Evolutionary conservation across 2,113 vertebrate genomes (phyloP), one percentile per base, ranked within the genome.

Genomic region (Picathartes gymnocephalus): DNA sequence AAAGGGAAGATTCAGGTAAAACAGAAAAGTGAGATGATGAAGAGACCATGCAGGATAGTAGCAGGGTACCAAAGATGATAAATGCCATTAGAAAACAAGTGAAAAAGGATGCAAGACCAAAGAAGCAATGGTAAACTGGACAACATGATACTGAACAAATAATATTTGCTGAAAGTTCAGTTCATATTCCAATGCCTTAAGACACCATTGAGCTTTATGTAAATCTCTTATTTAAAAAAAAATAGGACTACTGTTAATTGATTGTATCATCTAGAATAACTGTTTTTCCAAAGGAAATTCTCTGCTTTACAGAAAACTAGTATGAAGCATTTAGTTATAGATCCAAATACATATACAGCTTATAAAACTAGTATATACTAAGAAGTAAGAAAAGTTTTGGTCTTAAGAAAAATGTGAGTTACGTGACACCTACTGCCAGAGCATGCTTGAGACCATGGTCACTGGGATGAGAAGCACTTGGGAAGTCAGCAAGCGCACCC

Each of bases 401-500:
- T 25, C 31, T 65, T 51, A 54, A 83, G 73, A 79, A 83, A 88
- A 94, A 86, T 9, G 14, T 30, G n/a, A 96, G 31, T 24, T 37
- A 72, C 18, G 51, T 44, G 78, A 93, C 72, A 98, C 98, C 77
- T 98, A 99, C 98, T 83, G 81, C 76, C 91, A 92, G 76, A 45
- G 95, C 86, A 79, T 96, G 96, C 86, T 98, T 98, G 94, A 97
- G 90, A 86, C 69, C 91, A 42, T 93, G 92, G 89, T 98, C 98
- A 74, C 96, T 93, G 17, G 79, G 92, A 79, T 98, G 97, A 69
- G 98, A 92, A 81, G 98, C 31, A 47, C 97, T 97, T 14, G 95
- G 93, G 70, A 97, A 94, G 65, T 99, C 98, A 76, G 96, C 74
- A 30, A 98, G 95, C 24, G 98, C 98, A 15, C 97, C 96, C 65